Evolutionary conservation across 2,888 invertebrate species (phyloP), one percentile per base, ranked within the genome.

Genomic region (Arctia plantaginis): DNA sequence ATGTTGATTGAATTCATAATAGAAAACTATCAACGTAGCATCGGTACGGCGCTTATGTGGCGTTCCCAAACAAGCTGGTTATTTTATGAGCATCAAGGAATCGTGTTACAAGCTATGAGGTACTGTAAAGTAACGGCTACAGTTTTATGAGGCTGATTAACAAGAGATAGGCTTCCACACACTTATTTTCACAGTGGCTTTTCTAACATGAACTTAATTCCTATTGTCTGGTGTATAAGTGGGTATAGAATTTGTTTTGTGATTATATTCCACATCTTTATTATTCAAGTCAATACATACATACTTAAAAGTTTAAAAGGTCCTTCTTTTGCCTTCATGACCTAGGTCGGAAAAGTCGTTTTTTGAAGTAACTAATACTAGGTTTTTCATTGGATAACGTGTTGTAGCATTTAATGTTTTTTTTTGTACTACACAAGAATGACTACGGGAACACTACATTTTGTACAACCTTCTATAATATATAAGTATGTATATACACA

Each of bases 1-100:
- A 95, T 94, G 94, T 90, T 94, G 94, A 95, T 94, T 93, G 94
- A 94, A 94, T 94, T 92, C 92, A 92, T 94, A 94, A 94, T 93
- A 94, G 93, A 93, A 93, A 93, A 93, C 92, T 93, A 94, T 94
- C 93, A 92, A 93, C 90, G 91, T 91, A 86, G 84, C 83, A 76
- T 86, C 85, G 74, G 74, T 77, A 76, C 81, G 77, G 85, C 87
- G 88, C 85, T 87, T 83, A 81, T 75, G 67, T 51, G 76, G 62
- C 62, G 77, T 78, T 79, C 76, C 69, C 77, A 82, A 88, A 87
- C 87, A 87, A 87, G 85, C 70, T 75, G 74, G 62, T 35, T 67
- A 27, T 77, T 85, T 83, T 84, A 85, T 85, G 75, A 72, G 55
- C 71, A 71, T 62, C 71, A 70, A 72, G 62, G 51, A 27, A 64